Evolutionary conservation across 2,797 vertebrate genomes (phyloP), one percentile per base, ranked within the genome.

Genomic region (Cirrhinus molitorella): DNA sequence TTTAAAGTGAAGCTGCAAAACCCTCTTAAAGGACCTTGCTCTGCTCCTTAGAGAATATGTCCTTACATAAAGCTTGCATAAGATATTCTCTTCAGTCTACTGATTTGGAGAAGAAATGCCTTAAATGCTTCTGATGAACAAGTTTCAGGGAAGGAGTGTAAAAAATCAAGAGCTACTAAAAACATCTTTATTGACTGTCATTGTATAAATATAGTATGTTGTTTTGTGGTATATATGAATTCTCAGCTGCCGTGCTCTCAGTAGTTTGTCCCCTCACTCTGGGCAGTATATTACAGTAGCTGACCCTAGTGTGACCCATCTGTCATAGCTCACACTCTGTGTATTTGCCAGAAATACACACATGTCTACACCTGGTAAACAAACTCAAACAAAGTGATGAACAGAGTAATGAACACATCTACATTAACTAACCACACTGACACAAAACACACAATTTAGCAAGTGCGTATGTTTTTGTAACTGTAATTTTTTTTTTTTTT

Each of bases 41-140:
- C n/a, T 71, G 23, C 61, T 79, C 47, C 16, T 45, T 28, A 51
- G 49, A 79, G 67, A 76, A 55, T 11, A 25, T 25, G n/a, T 59
- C 17, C 71, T 87, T 86, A 87, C 59, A 74, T 85, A 86, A 86
- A 85, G 47, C 82, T 80, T 81, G 87, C 70, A 47, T 87, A 88
- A 88, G 23, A 40, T 55, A 59, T 61, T 81, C 37, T 79, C 49
- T 53, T 78, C 23, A 67, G 83, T 66, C 47, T 67, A 79, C 16
- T 75, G 75, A 79, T 59, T 37, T 71, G 67, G 9, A 80, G 28
- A 80, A 49, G 57, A 61, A 47, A 71, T n/a, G n/a, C 71, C 65
- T 83, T 65, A 77, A 75, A 47, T 43, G 71, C 53, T 76, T 77
- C 55, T 59, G 63, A 47, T 61, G n/a, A 40, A 31, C 5, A 19